Evolutionary conservation across 2,888 invertebrate genomes (phyloP).

Genomic region (Smittia aterrima): DNA sequence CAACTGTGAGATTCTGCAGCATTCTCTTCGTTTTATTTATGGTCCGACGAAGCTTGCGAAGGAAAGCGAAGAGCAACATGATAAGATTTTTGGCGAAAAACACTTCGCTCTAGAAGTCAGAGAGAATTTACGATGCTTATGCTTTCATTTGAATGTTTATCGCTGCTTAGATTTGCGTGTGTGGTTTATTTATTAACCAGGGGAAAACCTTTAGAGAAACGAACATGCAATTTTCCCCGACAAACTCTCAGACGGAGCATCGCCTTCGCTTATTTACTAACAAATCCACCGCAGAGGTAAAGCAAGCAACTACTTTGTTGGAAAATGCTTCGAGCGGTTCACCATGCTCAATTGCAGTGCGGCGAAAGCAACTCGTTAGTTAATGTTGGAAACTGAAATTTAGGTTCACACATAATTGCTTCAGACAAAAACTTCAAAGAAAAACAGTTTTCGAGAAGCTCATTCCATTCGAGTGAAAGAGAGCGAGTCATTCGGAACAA

Average conservation of each 20-base stretch:
- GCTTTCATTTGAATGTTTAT: slow-evolving; percentile 1
- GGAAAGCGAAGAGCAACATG: neutral
- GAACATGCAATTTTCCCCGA: neutral
- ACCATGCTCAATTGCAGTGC: too few relatives aligned
- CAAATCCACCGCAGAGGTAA: too few relatives aligned
- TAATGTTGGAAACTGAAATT: too few relatives aligned
- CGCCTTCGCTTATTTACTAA: too few relatives aligned
- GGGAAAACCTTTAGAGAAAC: neutral
- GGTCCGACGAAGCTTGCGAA: slow-evolving; percentile 3
- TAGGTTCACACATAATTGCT: too few relatives aligned
- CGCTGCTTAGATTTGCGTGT: slow-evolving; percentile 18
- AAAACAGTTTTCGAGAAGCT: neutral
- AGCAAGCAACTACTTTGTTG: too few relatives aligned
- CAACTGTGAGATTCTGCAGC: neutral
- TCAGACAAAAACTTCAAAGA: too few relatives aligned
- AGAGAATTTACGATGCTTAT: neutral
- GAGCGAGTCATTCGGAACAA: neutral
- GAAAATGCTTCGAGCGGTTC: too few relatives aligned
- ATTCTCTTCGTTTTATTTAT: slow-evolving; percentile 8
- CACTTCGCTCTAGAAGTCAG: neutral
- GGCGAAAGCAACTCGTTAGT: too few relatives aligned
- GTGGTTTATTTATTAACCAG: neutral
- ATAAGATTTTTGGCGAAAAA: neutral
- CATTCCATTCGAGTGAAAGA: too few relatives aligned
- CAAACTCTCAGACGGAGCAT: slow-evolving; percentile 4